Percentiles rank a stretch among this genome's conserved stretches.
Evolutionary conservation across 2,797 vertebrate genomes (phyloP).

Genomic region (Pitangus sulphuratus): DNA sequence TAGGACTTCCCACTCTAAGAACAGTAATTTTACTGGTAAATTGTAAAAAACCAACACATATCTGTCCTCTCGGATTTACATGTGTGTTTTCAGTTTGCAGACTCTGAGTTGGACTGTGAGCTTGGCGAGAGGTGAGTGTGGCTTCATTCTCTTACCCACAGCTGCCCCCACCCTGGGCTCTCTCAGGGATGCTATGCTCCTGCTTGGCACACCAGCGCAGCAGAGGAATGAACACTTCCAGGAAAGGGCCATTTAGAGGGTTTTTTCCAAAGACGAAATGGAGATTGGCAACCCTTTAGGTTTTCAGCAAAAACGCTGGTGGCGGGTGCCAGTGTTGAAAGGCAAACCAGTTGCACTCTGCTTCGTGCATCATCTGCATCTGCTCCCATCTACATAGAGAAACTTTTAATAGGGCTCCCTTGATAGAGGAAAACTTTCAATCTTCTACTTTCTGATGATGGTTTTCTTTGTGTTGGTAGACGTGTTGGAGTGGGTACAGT

Average conservation of each 20-base stretch:
- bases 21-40: not conserved
- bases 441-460: not conserved
- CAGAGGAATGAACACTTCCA: not conserved
- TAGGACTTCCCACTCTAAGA: not conserved
- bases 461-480: not conserved
- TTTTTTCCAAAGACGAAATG: not conserved
- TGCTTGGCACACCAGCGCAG: not conserved
- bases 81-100: constrained; percentile 74
- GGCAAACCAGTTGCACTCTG: not conserved
- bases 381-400: not conserved
- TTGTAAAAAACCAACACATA: not conserved
- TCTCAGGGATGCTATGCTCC: not conserved
- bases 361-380: not conserved
- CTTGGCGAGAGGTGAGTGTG: constrained; percentile 71
- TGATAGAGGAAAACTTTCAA: not conserved
- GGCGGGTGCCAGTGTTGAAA: accelerated
- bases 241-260: not conserved
- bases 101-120: constrained; percentile 43
- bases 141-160: accelerated
- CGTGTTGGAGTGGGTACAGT: accelerated
- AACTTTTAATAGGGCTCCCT: not conserved
- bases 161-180: not conserved
- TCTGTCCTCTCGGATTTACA: constrained; percentile 49
- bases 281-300: not conserved
- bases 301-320: not conserved